Percentiles rank a stretch among this genome's conserved stretches.
Conservation (phyloP, 2,797 vertebrate genomes). For the Tokudaia muenninki region DNA sequence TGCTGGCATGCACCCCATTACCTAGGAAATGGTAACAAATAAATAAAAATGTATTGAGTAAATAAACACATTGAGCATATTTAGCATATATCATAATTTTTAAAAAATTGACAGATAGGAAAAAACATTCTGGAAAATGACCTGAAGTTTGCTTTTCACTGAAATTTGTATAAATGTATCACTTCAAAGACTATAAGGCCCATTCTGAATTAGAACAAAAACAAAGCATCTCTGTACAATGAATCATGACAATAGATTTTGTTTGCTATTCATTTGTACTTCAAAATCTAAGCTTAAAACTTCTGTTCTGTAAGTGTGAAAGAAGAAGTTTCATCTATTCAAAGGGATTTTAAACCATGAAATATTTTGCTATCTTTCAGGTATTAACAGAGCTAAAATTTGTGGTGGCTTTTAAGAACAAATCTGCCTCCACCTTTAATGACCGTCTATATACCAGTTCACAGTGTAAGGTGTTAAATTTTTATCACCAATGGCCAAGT, state of each 20-base stretch:
- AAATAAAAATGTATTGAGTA: slow-evolving; percentile 11
- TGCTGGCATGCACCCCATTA: neutral
- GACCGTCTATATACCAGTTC: neutral
- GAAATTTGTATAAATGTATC: neutral
- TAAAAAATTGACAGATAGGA: slow-evolving; percentile 22
- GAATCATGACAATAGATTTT: slow-evolving; percentile 33
- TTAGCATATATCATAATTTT: neutral
- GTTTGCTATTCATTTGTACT: slow-evolving; percentile 6
- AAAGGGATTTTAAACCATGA: neutral
- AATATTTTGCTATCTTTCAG: slow-evolving; percentile 38
- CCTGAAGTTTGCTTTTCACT: neutral
- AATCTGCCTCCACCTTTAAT: neutral
- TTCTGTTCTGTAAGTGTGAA: slow-evolving; percentile 17
- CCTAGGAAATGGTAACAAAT: neutral
- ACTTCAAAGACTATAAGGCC: slow-evolving; percentile 15
- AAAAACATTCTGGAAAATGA: slow-evolving; percentile 21
- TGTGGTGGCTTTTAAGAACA: slow-evolving; percentile 54
- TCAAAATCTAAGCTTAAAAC: slow-evolving; percentile 5
- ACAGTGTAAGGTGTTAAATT: slow-evolving; percentile 54
- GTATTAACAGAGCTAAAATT: slow-evolving; percentile 50
- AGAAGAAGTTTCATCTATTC: neutral
- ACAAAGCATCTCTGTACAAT: slow-evolving; percentile 7
- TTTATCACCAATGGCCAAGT: slow-evolving; percentile 57
- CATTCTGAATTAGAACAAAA: slow-evolving; percentile 48
- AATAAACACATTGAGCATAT: slow-evolving; percentile 31